Evolutionary conservation across 2,797 vertebrate species (phyloP).

Genomic region (Gouania willdenowi): DNA sequence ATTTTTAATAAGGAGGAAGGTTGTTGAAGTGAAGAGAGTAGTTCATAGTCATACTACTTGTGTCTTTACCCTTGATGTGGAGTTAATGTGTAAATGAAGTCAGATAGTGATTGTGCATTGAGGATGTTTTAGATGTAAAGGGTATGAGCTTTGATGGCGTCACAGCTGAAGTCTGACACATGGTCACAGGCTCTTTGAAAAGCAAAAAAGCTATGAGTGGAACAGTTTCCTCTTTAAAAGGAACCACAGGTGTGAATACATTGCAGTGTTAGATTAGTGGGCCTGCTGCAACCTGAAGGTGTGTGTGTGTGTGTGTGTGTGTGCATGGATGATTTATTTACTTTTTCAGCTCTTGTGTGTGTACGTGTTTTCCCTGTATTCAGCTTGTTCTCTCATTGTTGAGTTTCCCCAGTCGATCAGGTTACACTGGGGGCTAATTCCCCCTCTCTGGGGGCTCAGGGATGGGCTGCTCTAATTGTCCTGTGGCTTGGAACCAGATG

Average conservation of each 20-base stretch:
- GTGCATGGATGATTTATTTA: conserved; percentile 14
- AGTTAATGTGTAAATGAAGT: too few species aligned
- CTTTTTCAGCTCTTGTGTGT: neutral
- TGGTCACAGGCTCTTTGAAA: too few species aligned
- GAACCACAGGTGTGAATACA: conserved; percentile 70
- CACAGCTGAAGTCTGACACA: too few species aligned
- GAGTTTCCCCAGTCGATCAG: conserved; percentile 65
- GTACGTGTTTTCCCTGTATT: conserved; percentile 22
- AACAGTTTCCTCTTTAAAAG: conserved; percentile 44
- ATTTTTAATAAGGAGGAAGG: conserved; percentile 9
- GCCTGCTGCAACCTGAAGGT: conserved; percentile 19
- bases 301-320: conserved; percentile 12
- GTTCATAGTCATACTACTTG: too few species aligned
- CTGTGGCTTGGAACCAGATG: conserved; percentile 71
- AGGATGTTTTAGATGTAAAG: too few species aligned
- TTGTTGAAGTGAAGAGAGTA: too few species aligned
- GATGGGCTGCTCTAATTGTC: conserved; percentile 70
- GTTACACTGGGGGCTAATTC: conserved; percentile 72
- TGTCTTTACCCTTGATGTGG: too few species aligned
- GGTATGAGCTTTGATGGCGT: too few species aligned
- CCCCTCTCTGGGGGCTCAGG: conserved; percentile 64
- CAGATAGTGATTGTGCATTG: conserved; percentile 27
- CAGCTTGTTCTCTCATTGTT: conserved; percentile 32
- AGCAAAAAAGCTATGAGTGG: too few species aligned
- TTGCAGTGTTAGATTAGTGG: conserved; percentile 46